phyloP scores from a whole-genome alignment of 2,888 invertebrate genomes.

The Sclerodermus sp. region DNA sequence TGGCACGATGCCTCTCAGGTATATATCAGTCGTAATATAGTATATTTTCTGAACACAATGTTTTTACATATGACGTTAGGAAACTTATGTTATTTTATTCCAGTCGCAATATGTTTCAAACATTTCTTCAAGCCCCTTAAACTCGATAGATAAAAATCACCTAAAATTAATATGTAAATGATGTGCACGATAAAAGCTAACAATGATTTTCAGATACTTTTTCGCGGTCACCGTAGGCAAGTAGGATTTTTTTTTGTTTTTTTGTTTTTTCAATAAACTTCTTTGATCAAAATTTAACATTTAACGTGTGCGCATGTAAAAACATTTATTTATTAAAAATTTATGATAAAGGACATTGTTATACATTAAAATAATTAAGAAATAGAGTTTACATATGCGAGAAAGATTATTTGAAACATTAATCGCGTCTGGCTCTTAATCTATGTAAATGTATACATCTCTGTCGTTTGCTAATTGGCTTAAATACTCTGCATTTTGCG shows the following conservation, averaged over 20 bases:
- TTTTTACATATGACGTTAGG: conserved; percentile 58
- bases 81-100: conserved; percentile 55
- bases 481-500: conserved; percentile 53
- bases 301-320: too few species aligned
- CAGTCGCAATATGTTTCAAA: conserved; percentile 49
- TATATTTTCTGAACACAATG: conserved; percentile 59
- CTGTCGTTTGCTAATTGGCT: conserved; percentile 54
- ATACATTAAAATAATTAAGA: background rate
- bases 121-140: conserved; percentile 16
- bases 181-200: too few species aligned
- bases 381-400: background rate
- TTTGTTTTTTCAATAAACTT: conserved; percentile 2
- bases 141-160: conserved; percentile 5
- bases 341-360: background rate
- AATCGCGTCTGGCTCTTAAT: conserved; percentile 46
- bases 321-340: background rate
- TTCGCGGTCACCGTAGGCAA: too few species aligned
- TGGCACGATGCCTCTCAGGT: conserved; percentile 47
- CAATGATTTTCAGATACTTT: background rate
- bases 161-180: conserved; percentile 7
- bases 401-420: conserved; percentile 42
- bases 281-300: background rate
- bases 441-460: conserved; percentile 56
- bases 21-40: conserved; percentile 57
- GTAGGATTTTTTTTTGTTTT: too few species aligned